phyloP scores from a whole-genome alignment of 1,140 invertebrate genomes.

The Caenorhabditis elegans region DNA sequence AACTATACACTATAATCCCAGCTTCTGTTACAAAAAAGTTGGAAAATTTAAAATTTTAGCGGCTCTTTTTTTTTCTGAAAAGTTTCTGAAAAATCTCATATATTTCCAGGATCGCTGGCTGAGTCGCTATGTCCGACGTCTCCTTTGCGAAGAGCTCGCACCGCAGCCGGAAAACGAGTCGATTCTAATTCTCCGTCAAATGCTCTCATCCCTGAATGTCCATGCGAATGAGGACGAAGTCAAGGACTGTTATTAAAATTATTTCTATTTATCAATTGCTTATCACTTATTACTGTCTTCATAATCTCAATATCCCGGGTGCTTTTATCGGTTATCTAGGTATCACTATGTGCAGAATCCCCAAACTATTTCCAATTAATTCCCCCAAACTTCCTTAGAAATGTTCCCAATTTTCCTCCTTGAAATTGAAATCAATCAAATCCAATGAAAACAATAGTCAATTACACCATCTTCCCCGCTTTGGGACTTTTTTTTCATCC shows the following conservation, averaged over 20 bases:
- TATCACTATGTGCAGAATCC: no score
- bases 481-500: no score
- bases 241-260: background rate
- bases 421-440: constrained; percentile 25
- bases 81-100: no score
- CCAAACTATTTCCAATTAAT: no score
- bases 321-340: no score
- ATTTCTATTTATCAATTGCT: no score
- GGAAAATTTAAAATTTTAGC: no score
- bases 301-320: background rate
- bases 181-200: background rate
- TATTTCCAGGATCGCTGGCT: background rate
- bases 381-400: background rate
- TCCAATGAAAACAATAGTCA: constrained; percentile 24
- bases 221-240: background rate
- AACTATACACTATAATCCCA: no score
- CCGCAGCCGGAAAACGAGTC: background rate
- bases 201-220: background rate
- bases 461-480: background rate
- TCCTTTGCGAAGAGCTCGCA: background rate
- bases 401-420: no score
- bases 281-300: no score
- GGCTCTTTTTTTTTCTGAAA: background rate
- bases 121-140: background rate
- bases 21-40: no score